phyloP scores from a whole-genome alignment of 2,888 invertebrate species.

The Pomacea canaliculata region DNA sequence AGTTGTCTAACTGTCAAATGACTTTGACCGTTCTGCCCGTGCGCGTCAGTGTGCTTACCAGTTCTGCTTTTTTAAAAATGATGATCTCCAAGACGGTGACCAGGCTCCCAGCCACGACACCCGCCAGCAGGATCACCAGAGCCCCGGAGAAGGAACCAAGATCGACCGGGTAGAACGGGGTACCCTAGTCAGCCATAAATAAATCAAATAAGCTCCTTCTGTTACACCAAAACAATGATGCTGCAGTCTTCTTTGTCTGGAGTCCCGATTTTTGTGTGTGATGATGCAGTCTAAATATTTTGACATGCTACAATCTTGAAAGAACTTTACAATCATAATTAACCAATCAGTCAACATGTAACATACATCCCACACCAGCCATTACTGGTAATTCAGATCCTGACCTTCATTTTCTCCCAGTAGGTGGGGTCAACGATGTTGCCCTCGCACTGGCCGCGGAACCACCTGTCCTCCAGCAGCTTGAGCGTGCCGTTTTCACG shows the following conservation, averaged over 20 bases:
- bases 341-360: no score
- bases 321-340: no score
- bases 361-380: no score
- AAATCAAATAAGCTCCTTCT: not conserved
- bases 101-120: slow-evolving; percentile 49
- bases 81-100: slow-evolving; percentile 46
- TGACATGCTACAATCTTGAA: no score
- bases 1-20: not conserved
- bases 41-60: slow-evolving; percentile 36
- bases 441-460: slow-evolving; percentile 41
- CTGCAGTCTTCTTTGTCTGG: not conserved
- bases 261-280: no score
- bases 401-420: slow-evolving; percentile 32
- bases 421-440: slow-evolving; percentile 35
- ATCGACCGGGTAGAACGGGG: slow-evolving; percentile 36
- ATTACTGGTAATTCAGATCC: no score
- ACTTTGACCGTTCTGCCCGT: not conserved
- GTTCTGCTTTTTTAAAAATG: slow-evolving; percentile 53
- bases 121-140: slow-evolving; percentile 49
- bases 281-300: no score
- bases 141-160: slow-evolving; percentile 56
- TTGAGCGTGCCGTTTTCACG: slow-evolving; percentile 42
- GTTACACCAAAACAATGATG: not conserved
- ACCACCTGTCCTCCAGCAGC: slow-evolving; percentile 52
- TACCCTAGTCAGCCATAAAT: not conserved